These are phyloP conservation scores for Rallus crepitans DNA, from an alignment of 2,797 vertebrate species.

Conservation along the genomic window DNA sequence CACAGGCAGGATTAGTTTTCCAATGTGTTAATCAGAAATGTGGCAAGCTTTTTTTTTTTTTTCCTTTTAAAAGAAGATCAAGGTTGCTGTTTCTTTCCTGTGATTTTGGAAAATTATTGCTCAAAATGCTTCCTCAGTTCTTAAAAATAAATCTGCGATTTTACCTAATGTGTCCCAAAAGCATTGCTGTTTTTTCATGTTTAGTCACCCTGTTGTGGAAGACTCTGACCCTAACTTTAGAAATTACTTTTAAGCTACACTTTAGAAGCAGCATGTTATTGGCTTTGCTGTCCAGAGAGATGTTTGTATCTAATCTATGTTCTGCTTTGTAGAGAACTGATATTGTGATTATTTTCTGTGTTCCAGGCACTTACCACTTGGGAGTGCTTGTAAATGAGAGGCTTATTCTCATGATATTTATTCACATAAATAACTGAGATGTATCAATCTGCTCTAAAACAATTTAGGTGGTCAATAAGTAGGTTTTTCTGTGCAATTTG, in stretches of 20 bases:
- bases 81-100: neutral
- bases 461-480: slow-evolving; percentile 45
- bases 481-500: slow-evolving; percentile 24
- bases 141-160: neutral
- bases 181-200: neutral
- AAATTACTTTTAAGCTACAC: neutral
- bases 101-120: neutral
- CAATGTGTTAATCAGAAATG: neutral
- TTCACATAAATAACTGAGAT: slow-evolving; percentile 35
- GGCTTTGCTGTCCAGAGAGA: neutral
- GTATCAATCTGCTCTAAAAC: slow-evolving; percentile 33
- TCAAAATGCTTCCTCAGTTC: neutral
- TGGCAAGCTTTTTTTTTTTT: neutral
- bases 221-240: neutral
- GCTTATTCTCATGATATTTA: slow-evolving; percentile 29
- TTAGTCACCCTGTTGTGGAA: neutral
- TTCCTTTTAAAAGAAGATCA: neutral
- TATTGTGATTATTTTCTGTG: slow-evolving; percentile 10
- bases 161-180: neutral
- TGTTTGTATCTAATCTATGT: neutral
- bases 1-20: neutral
- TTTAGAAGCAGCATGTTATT: neutral
- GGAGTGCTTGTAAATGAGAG: slow-evolving; percentile 18
- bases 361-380: neutral
- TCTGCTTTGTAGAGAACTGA: neutral